phyloP scores from a whole-genome alignment of 2,797 vertebrate species.

The Mus caroli region DNA sequence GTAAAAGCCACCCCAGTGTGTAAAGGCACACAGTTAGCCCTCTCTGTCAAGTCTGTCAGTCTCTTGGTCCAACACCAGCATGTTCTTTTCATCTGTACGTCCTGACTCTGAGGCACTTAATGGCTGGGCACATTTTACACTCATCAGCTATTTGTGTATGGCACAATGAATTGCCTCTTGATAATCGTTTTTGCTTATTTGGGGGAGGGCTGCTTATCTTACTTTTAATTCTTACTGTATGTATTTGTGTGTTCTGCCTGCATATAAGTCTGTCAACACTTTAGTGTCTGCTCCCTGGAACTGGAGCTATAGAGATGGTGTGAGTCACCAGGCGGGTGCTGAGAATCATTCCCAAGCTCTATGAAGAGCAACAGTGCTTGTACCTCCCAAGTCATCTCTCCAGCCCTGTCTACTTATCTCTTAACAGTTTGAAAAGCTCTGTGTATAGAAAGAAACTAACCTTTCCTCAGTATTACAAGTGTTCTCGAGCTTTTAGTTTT shows the following conservation, averaged over 20 bases:
- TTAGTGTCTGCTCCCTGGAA: not conserved
- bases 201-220: not conserved
- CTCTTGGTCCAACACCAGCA: no score
- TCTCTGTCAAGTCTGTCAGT: not conserved
- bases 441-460: not conserved
- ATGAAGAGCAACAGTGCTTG: not conserved
- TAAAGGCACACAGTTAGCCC: not conserved
- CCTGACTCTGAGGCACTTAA: not conserved
- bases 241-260: not conserved
- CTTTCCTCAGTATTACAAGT: not conserved
- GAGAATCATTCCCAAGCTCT: not conserved
- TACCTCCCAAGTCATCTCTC: not conserved
- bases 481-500: not conserved
- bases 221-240: not conserved
- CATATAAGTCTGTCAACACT: not conserved
- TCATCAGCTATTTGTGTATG: not conserved
- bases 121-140: not conserved
- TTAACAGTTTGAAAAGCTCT: not conserved
- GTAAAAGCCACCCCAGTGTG: not conserved
- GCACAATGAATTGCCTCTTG: not conserved
- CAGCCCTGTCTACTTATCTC: not conserved
- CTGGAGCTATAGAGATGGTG: not conserved
- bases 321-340: not conserved
- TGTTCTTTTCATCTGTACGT: not conserved
- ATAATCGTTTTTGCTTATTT: not conserved